phyloP scores from a whole-genome alignment of 2,113 vertebrate genomes.

The Cercocebus atys region DNA sequence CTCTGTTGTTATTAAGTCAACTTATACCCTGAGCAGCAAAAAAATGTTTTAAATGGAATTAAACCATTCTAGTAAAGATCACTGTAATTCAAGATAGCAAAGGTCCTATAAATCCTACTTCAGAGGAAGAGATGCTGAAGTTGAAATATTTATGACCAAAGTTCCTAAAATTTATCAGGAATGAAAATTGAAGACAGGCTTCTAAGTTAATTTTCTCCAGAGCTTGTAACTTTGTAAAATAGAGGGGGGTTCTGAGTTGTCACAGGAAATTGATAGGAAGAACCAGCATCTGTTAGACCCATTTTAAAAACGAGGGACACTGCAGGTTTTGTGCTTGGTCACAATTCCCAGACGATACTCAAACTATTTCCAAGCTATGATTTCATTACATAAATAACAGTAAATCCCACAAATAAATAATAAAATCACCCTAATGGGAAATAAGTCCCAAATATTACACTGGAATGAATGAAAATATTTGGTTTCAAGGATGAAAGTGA shows the following conservation, averaged over 20 bases:
- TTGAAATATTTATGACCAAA: conserved; percentile 42
- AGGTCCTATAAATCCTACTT: background rate
- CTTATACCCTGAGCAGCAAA: background rate
- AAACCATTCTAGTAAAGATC: background rate
- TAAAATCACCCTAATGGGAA: background rate
- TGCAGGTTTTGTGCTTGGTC: background rate
- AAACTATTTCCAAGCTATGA: background rate
- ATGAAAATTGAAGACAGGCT: conserved; percentile 45
- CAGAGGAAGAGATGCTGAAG: background rate
- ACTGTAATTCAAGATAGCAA: background rate
- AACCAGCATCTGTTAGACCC: background rate
- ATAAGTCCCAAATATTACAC: background rate
- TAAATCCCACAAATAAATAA: background rate
- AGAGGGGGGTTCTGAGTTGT: too few relatives aligned
- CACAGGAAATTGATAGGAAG: too few relatives aligned
- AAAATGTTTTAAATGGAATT: background rate
- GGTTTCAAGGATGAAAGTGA: background rate
- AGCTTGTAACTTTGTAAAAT: conserved; percentile 28
- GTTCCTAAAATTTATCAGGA: background rate
- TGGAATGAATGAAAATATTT: background rate
- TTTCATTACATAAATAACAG: conserved; percentile 4
- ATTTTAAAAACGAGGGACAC: conserved; percentile 25
- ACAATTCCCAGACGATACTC: background rate
- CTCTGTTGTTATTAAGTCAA: background rate
- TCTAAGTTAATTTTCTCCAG: conserved; percentile 31